Percentiles rank a stretch among this genome's conserved stretches.
Conservation (phyloP, 2,888 invertebrate genomes). For the Leptinotarsa peninsularis region DNA sequence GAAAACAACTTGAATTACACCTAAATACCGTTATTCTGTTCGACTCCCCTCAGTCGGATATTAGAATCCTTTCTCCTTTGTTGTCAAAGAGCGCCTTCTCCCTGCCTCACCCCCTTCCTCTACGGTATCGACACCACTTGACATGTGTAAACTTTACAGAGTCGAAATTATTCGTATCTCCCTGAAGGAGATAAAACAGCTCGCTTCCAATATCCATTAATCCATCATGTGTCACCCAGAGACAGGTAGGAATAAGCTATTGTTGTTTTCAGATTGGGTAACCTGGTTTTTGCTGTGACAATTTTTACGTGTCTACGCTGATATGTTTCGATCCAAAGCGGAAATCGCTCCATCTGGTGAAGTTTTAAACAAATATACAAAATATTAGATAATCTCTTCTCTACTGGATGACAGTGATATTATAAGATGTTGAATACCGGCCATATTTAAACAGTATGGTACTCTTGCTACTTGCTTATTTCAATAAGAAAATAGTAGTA, state of each 20-base stretch:
- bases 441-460: too few relatives aligned
- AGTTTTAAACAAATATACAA: too few relatives aligned
- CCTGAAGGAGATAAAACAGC: constrained; percentile 62
- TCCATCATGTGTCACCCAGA: constrained; percentile 76
- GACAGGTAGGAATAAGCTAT: constrained; percentile 48
- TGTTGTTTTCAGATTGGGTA: constrained; percentile 45
- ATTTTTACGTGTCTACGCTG: constrained; percentile 16
- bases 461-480: too few relatives aligned
- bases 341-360: too few relatives aligned
- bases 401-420: too few relatives aligned
- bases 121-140: constrained; percentile 34
- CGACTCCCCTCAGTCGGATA: constrained; percentile 58
- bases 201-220: constrained; percentile 83
- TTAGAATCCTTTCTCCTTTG: constrained; percentile 63
- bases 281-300: constrained; percentile 7
- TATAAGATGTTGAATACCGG: too few relatives aligned
- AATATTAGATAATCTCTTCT: too few relatives aligned
- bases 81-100: constrained; percentile 57
- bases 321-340: not conserved
- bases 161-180: constrained; percentile 58
- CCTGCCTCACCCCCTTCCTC: constrained; percentile 17
- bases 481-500: too few relatives aligned
- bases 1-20: constrained; percentile 40
- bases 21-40: constrained; percentile 37
- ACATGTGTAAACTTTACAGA: constrained; percentile 59